These are phyloP conservation scores for Zosterops borbonicus DNA, from an alignment of 2,113 vertebrate species.

Conservation along the genomic window DNA sequence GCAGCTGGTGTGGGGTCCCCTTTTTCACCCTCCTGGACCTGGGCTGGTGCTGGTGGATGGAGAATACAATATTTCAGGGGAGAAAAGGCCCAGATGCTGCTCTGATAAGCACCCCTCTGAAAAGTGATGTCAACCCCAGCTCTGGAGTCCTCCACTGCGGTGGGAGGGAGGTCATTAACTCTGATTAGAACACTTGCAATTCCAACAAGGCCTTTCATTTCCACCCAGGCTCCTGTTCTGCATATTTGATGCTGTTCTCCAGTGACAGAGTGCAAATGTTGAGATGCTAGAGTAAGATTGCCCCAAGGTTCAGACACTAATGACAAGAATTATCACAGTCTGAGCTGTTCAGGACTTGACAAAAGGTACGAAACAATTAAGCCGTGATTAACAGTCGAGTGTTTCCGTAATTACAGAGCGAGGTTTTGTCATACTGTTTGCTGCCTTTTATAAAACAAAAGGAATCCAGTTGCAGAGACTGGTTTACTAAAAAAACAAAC, in stretches of 20 bases:
- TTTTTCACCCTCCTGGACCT: neutral
- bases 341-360: slow-evolving; percentile 2
- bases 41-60: neutral
- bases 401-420: neutral
- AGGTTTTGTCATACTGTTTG: neutral
- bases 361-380: slow-evolving; percentile 54
- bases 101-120: neutral
- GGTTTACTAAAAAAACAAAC: neutral
- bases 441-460: neutral
- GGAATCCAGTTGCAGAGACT: neutral
- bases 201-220: neutral
- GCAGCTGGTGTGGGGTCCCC: neutral
- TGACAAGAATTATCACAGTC: slow-evolving; percentile 18
- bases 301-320: neutral
- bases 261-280: neutral
- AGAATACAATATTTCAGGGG: neutral
- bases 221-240: slow-evolving; percentile 9
- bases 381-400: neutral
- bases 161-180: neutral
- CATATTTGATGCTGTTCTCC: neutral
- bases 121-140: accelerated
- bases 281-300: neutral
- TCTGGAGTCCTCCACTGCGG: neutral
- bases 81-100: neutral
- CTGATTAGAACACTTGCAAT: neutral